These are phyloP conservation scores for Brenthis hecate DNA, from an alignment of 2,888 invertebrate genomes.

Conservation along the genomic window DNA sequence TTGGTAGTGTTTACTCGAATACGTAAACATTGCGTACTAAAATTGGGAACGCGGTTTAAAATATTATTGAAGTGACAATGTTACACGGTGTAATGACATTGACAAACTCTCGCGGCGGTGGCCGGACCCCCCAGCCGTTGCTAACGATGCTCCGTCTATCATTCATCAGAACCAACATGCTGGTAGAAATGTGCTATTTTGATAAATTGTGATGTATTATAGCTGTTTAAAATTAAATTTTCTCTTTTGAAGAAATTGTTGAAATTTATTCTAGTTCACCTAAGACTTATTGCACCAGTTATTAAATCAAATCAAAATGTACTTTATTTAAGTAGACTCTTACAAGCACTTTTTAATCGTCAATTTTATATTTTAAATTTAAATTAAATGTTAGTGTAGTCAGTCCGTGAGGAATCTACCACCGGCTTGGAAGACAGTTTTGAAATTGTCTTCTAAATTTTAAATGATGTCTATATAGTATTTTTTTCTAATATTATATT, in stretches of 20 bases:
- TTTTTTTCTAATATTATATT: too few relatives aligned
- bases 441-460: too few relatives aligned
- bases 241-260: not conserved
- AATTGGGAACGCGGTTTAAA: constrained; percentile 64
- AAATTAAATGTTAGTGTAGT: too few relatives aligned
- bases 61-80: constrained; percentile 64
- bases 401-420: too few relatives aligned
- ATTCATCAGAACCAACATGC: constrained; percentile 52
- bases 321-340: too few relatives aligned
- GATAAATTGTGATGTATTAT: constrained; percentile 52
- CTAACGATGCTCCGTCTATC: constrained; percentile 39
- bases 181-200: constrained; percentile 53
- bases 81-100: constrained; percentile 59
- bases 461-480: too few relatives aligned
- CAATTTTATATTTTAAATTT: too few relatives aligned
- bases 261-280: too few relatives aligned
- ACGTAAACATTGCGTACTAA: constrained; percentile 60
- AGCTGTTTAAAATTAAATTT: constrained; percentile 24
- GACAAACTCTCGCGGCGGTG: constrained; percentile 55
- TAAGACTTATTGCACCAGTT: too few relatives aligned
- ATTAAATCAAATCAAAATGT: too few relatives aligned
- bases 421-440: too few relatives aligned
- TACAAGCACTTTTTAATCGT: too few relatives aligned
- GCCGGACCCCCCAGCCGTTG: constrained; percentile 46
- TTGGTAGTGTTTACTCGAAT: constrained; percentile 64